Base-by-base conservation (phyloP, 2,888 invertebrate species). In the Apotomis betuletana region DNA sequence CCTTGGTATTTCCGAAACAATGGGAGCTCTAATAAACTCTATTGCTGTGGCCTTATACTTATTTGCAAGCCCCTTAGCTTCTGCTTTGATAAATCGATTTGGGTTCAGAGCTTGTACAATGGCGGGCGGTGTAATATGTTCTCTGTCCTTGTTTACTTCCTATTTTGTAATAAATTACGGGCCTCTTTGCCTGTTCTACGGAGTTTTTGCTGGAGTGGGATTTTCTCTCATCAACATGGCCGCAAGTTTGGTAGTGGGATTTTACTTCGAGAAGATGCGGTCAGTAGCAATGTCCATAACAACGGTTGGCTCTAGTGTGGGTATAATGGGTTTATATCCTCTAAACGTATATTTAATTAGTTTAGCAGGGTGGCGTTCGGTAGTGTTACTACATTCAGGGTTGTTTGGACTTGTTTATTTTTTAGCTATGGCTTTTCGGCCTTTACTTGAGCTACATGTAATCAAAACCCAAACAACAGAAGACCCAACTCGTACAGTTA, bases 1-100 rank as follows among this genome's bases (percentile, higher is more conserved):
- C 75, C 78, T 92, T 54, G 73, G 78, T 71, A 65, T 82, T 67
- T 68, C 82, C 10, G 81, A 85, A 67, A 87, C 90, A 6, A 63
- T 88, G 36, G 80, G 89, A 54, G 86, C 89, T 59, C 78, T 92
- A 49, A 78, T 88, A 12, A 93, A 91, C 79, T 92, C 92, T 54
- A 79, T 92, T 70, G 84, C 90, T 59, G 75, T 90, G 49, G 85
- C 91, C 55, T 74, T 92, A 70, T 93, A 92, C 77, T 90, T 87
- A 73, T 77, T 87, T 27, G 83, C 78, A 57, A 87, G 88, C 0
- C 92, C 92, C 44, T 64, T 93, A 49, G 86, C 84, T 13, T 91
- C 92, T 38, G 91, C 91, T 38, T 84, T 90, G 72, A 90, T 92
- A 59, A 93, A 93, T 76, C 85, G 92, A 63, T 92, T 87, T 81